Percentiles rank a stretch among this genome's conserved stretches.
Evolutionary conservation across 2,888 invertebrate genomes (phyloP).

Genomic region (Noctua janthina): DNA sequence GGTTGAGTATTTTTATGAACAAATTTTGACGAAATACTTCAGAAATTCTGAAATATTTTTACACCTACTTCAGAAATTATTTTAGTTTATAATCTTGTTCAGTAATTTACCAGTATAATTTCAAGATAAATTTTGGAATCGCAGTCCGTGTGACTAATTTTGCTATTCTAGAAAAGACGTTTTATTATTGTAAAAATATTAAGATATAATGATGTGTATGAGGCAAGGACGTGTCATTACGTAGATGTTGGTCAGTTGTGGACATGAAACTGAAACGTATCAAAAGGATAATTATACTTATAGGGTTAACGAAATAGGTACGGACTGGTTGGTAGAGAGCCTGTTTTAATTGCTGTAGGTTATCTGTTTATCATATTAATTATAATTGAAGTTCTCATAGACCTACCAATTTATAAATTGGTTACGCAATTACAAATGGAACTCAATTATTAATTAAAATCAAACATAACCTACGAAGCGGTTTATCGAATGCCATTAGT

Average conservation of each 20-base stretch:
- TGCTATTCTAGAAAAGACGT: background rate
- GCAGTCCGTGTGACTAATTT: background rate
- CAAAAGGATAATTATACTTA: background rate
- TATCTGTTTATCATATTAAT: background rate
- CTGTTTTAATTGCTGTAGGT: constrained; percentile 4
- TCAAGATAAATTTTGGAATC: background rate
- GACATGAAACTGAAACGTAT: background rate
- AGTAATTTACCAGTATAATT: background rate
- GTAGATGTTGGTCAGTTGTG: background rate
- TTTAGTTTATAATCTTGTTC: background rate
- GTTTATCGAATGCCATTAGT: constrained; percentile 25
- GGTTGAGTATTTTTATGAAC: constrained; percentile 41
- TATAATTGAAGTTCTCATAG: constrained; percentile 1
- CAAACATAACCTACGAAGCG: constrained; percentile 33
- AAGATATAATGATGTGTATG: background rate
- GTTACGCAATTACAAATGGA: constrained; percentile 17
- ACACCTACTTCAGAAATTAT: background rate
- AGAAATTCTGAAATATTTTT: constrained; percentile 30
- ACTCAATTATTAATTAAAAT: constrained; percentile 50
- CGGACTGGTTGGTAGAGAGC: background rate
- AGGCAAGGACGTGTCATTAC: background rate
- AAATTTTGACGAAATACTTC: constrained; percentile 40
- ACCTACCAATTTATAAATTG: constrained; percentile 12
- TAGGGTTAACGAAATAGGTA: background rate
- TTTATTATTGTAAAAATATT: background rate